Base-by-base conservation (phyloP, 2,888 invertebrate species). In the Agrotis ipsilon region DNA sequence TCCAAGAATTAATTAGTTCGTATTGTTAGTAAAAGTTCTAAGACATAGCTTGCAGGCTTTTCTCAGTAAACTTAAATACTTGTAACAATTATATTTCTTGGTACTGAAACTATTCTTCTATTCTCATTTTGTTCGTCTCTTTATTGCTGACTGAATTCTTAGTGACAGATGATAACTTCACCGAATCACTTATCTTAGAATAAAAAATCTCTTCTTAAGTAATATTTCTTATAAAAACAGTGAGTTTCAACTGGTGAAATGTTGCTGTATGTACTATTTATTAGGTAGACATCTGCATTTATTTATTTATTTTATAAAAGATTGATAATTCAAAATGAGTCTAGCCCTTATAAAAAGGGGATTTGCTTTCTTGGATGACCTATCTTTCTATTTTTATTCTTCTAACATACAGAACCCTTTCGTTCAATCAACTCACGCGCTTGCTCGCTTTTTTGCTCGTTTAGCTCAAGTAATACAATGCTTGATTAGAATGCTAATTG, bases 401-500 rank as follows among this genome's bases (percentile, higher is more conserved):
- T 39, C 9, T 14, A 48, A 55, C 21, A 57, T 66, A 27, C 58
- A 60, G 43, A 75, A 68, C 68, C 32, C 45, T 24, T 54, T 21
- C 1, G 46, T 14, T 61, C 21, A 55, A 49, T 43, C 18, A 14
- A 64, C 32, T 19, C 57, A 64, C 63, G 52, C 45, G 60, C 72
- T 72, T 76, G 60, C 59, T 71, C 54, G 60, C 13, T 72, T 78
- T 84, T 81, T 78, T 81, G 68, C 71, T 71, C 45, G 13, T 67
- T 63, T 49, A 69, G 57, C 61, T 67, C 79, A 64, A 83, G 81
- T 78, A 85, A 86, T 83, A 89, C 90, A 90, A 91, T 90, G 86
- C 86, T 85, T 88, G 86, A 85, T 89, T 88, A 89, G 77, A 84
- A 83, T 82, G 80, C 81, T 83, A 89, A 91, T 90, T 91, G 88